These are phyloP conservation scores for Ostrea denselamellosa DNA, from an alignment of 1,140 invertebrate genomes.

Conservation along the genomic window DNA sequence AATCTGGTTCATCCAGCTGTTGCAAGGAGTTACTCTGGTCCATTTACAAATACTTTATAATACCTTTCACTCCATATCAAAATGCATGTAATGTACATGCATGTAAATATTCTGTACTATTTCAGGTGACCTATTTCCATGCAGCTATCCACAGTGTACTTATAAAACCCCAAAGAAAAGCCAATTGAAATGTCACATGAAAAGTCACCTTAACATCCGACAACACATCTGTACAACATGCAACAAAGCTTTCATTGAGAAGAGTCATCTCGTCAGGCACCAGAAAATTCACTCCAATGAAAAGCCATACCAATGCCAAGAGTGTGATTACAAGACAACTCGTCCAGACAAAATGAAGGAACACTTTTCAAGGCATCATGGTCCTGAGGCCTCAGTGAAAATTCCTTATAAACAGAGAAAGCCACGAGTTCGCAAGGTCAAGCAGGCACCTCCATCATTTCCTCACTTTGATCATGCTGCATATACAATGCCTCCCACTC, in stretches of 20 bases:
- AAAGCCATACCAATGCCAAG: conserved; percentile 80
- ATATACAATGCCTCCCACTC: conserved; percentile 56
- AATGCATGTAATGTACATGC: too few species aligned
- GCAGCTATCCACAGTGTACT: conserved; percentile 83
- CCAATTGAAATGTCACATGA: conserved; percentile 84
- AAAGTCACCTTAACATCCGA: conserved; percentile 84
- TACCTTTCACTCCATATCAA: neutral
- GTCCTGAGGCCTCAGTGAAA: conserved; percentile 80
- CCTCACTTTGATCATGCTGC: conserved; percentile 60
- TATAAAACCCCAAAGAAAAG: conserved; percentile 85
- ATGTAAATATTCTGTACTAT: neutral
- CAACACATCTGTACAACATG: conserved; percentile 83
- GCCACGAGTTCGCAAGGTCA: conserved; percentile 31
- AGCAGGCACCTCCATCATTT: neutral
- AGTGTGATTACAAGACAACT: conserved; percentile 85
- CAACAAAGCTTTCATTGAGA: conserved; percentile 84
- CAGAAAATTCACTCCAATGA: conserved; percentile 84
- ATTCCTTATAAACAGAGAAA: conserved; percentile 50
- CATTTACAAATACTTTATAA: too few species aligned
- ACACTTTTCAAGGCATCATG: conserved; percentile 84
- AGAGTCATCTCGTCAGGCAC: conserved; percentile 84
- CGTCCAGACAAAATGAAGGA: conserved; percentile 86
- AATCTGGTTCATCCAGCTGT: too few species aligned
- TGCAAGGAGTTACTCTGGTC: too few species aligned
- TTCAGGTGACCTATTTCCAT: conserved; percentile 79